phyloP scores from a whole-genome alignment of 2,113 vertebrate genomes.

The Mobula hypostoma region DNA sequence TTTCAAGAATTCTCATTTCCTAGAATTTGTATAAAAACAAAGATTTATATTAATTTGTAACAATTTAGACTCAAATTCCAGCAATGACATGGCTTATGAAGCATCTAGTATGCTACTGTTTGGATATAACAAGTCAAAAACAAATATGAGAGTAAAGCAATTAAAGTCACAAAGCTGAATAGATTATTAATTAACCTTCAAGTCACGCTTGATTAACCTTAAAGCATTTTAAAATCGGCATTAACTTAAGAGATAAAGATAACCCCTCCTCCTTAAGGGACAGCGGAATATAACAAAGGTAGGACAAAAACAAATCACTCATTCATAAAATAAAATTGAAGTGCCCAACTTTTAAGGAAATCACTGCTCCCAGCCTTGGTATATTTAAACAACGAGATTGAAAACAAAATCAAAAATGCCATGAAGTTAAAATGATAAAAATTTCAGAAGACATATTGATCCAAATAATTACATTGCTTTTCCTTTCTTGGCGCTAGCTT shows the following conservation, averaged over 20 bases:
- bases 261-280: background rate
- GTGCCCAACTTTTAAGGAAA: too few species aligned
- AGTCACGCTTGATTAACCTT: constrained; percentile 2
- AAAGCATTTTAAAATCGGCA: constrained; percentile 3
- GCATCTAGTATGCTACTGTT: background rate
- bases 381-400: background rate
- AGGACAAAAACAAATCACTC: background rate
- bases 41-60: background rate
- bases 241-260: background rate
- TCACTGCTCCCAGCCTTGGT: background rate
- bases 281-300: background rate
- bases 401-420: background rate
- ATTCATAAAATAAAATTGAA: background rate
- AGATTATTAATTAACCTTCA: constrained; percentile 28
- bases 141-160: background rate
- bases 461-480: background rate
- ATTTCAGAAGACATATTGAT: background rate
- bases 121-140: background rate
- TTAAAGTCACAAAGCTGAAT: background rate
- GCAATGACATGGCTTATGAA: background rate
- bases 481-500: too few species aligned
- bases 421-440: background rate
- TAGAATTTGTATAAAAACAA: background rate
- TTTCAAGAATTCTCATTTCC: background rate
- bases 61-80: background rate